These are phyloP conservation scores for Chelonus insularis DNA, from an alignment of 1,140 invertebrate genomes.

Conservation along the genomic window DNA sequence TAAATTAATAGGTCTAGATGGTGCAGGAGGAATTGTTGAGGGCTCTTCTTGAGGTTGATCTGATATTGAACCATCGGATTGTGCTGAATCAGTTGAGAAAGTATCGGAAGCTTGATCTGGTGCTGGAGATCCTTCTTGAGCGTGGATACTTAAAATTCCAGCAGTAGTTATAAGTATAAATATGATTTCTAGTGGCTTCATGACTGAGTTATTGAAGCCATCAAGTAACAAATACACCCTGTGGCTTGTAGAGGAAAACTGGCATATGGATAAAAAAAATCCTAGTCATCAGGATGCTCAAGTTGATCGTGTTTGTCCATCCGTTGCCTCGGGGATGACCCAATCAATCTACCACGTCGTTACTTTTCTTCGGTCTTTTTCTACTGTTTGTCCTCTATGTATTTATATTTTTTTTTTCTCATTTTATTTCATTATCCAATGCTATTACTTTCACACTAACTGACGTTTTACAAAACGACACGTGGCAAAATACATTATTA, in stretches of 20 bases:
- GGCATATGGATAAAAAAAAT: not conserved
- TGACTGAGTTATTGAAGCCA: no score
- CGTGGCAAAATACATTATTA: no score
- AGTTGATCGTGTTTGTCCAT: slow-evolving; percentile 51
- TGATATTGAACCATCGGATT: not conserved
- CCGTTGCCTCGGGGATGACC: slow-evolving; percentile 57
- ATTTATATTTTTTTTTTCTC: not conserved
- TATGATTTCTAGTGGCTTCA: no score
- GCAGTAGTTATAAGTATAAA: no score
- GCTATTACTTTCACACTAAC: not conserved
- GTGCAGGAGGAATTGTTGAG: no score
- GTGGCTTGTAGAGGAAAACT: not conserved
- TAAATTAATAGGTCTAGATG: not conserved
- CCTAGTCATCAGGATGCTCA: slow-evolving; percentile 24
- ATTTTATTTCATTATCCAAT: not conserved
- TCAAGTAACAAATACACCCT: no score
- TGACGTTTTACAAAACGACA: not conserved
- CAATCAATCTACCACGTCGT: slow-evolving; percentile 45
- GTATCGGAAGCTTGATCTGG: no score
- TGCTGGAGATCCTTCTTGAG: no score
- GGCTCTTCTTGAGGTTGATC: not conserved
- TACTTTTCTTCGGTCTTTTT: not conserved
- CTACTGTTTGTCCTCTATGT: not conserved
- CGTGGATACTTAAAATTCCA: no score
- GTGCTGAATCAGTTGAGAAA: not conserved